Evolutionary conservation across 2,113 vertebrate species (phyloP).

Genomic region (Cololabis saira): DNA sequence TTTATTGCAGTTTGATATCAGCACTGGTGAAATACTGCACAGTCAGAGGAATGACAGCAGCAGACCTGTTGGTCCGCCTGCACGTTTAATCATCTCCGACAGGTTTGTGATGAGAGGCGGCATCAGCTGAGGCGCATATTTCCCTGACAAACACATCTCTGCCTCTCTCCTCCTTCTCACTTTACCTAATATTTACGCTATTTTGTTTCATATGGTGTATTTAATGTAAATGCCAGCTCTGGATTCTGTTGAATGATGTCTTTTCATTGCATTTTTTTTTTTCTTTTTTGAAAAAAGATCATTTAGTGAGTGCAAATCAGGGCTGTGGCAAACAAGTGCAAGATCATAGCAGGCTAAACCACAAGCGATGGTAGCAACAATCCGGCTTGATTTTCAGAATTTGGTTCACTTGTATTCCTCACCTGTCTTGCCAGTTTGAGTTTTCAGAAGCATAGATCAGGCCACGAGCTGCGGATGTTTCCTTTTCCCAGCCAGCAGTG

Average conservation of each 20-base stretch:
- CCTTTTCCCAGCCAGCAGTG: conserved; percentile 47
- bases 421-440: conserved; percentile 47
- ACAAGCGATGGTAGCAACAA: conserved; percentile 3
- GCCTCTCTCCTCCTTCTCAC: neutral
- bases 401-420: neutral
- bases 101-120: conserved; percentile 46
- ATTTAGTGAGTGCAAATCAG: no score
- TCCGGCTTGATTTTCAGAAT: conserved; percentile 25
- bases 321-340: neutral
- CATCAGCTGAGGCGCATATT: conserved; percentile 13
- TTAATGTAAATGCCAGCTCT: neutral
- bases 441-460: conserved; percentile 58
- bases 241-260: neutral
- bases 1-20: conserved; percentile 12
- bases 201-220: neutral
- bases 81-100: conserved; percentile 53
- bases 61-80: conserved; percentile 11
- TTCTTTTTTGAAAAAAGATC: no score
- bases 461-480: conserved; percentile 33
- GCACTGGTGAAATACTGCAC: conserved; percentile 20
- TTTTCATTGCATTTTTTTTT: neutral
- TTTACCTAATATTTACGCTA: neutral
- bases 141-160: conserved; percentile 25
- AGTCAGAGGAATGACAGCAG: conserved; percentile 21
- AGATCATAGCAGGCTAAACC: neutral